Conservation (phyloP, 1,140 invertebrate genomes). For the Periplaneta americana region DNA sequence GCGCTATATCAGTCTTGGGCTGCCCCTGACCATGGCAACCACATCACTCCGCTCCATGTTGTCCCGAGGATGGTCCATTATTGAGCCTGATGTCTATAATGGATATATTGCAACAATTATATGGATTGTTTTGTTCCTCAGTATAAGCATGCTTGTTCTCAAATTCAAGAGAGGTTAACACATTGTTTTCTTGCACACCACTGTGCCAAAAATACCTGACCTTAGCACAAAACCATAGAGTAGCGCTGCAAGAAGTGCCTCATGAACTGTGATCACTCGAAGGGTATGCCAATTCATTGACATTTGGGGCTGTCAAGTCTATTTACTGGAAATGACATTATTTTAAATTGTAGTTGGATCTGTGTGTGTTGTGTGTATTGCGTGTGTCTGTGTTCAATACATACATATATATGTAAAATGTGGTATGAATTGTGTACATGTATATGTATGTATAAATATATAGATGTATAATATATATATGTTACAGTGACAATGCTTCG, state of each 20-base stretch:
- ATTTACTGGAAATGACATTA: not conserved
- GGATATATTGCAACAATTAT: conserved; percentile 82
- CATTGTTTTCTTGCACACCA: not conserved
- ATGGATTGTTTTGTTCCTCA: conserved; percentile 84
- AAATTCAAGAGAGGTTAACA: conserved; percentile 66
- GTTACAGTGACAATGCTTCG: too few relatives aligned
- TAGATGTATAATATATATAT: too few relatives aligned
- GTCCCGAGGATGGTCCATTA: conserved; percentile 82
- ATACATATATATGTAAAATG: too few relatives aligned
- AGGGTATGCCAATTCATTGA: too few relatives aligned
- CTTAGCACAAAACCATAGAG: not conserved
- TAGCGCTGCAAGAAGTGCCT: not conserved
- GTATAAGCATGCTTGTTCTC: conserved; percentile 72
- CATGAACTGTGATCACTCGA: not conserved
- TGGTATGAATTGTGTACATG: too few relatives aligned
- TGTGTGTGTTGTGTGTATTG: not conserved
- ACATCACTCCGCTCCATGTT: conserved; percentile 84
- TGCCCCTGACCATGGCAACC: conserved; percentile 88
- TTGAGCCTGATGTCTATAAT: conserved; percentile 76
- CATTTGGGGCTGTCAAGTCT: too few relatives aligned
- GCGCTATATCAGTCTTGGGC: conserved; percentile 72
- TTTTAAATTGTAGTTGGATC: not conserved
- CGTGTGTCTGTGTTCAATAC: too few relatives aligned
- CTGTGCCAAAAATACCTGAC: not conserved
- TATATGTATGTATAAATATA: too few relatives aligned